Evolutionary conservation across 2,113 vertebrate genomes (phyloP).

Genomic region (Tyto alba): DNA sequence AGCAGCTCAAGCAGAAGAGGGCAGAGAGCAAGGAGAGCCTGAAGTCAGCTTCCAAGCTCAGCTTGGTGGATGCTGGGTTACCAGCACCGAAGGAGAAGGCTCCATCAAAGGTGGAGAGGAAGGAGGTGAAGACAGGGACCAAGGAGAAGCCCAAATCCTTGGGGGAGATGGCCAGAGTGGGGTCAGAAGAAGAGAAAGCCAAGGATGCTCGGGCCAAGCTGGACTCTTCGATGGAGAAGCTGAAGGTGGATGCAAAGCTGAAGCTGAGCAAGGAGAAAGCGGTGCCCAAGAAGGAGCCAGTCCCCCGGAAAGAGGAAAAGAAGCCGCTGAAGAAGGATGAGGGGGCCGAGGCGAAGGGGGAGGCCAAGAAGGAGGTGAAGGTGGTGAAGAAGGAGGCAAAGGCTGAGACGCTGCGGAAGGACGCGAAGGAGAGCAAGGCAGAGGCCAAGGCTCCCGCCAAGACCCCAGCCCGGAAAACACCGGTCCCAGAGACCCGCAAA

Average conservation of each 20-base stretch:
- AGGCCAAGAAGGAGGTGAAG: constrained; percentile 49
- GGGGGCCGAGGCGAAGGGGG: constrained; percentile 19
- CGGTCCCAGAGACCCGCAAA: neutral
- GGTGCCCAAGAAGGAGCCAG: constrained; percentile 65
- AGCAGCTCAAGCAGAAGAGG: constrained; percentile 65
- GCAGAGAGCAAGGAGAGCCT: constrained; percentile 86
- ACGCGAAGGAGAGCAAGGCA: constrained; percentile 53
- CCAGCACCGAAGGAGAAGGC: neutral
- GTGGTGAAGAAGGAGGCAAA: constrained; percentile 73
- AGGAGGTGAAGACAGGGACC: constrained; percentile 51
- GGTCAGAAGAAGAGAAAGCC: constrained; percentile 67
- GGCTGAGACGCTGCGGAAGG: constrained; percentile 50
- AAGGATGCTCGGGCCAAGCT: constrained; percentile 55
- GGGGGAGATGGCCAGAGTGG: constrained; percentile 43
- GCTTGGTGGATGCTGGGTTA: neutral
- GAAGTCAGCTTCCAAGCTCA: constrained; percentile 68
- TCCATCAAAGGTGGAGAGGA: constrained; percentile 50
- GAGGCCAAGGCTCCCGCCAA: constrained; percentile 73
- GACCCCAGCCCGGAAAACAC: neutral
- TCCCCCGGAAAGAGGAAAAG: constrained; percentile 71
- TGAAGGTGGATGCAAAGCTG: constrained; percentile 57
- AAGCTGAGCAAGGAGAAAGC: constrained; percentile 75
- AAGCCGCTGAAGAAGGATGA: constrained; percentile 48
- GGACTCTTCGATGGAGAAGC: constrained; percentile 59
- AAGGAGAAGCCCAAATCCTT: constrained; percentile 63